Conservation (phyloP, 2,797 vertebrate genomes). For the Chromobotia macracanthus region DNA sequence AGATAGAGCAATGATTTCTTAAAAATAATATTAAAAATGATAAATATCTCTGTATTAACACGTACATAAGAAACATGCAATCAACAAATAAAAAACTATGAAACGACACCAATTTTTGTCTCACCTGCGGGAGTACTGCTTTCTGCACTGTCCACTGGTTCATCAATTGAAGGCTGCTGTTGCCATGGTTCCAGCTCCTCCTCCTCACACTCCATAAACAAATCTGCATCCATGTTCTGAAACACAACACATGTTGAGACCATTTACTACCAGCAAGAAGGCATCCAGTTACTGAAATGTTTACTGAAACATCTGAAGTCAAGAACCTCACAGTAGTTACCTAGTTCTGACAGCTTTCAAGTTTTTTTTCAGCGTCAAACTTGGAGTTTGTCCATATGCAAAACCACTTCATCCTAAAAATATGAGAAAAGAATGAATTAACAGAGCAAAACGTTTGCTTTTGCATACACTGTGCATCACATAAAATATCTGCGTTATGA, state of each 20-base stretch:
- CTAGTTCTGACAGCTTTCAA: background rate
- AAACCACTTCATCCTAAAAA: conserved; percentile 20
- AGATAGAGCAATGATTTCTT: background rate
- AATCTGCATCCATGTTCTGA: conserved; percentile 92
- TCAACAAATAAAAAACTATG: background rate
- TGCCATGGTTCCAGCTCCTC: conserved; percentile 99
- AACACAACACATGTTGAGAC: too few relatives aligned
- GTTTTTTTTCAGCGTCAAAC: background rate
- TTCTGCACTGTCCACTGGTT: conserved; percentile 79
- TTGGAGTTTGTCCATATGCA: background rate
- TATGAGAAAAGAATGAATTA: background rate
- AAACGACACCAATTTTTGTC: too few relatives aligned
- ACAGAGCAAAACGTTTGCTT: background rate
- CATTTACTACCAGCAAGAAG: too few relatives aligned
- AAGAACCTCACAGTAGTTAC: background rate
- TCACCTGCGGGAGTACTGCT: conserved; percentile 77
- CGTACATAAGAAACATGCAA: background rate
- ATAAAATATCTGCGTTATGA: too few relatives aligned
- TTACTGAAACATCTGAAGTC: too few relatives aligned
- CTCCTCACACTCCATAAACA: conserved; percentile 99
- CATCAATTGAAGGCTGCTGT: conserved; percentile 88
- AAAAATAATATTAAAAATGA: background rate
- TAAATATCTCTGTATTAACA: background rate
- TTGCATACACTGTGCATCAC: background rate
- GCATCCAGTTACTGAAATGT: too few relatives aligned